Evolutionary conservation across 2,888 invertebrate species (phyloP), one percentile per base, ranked within the genome.

Genomic region (Cerastoderma edule): DNA sequence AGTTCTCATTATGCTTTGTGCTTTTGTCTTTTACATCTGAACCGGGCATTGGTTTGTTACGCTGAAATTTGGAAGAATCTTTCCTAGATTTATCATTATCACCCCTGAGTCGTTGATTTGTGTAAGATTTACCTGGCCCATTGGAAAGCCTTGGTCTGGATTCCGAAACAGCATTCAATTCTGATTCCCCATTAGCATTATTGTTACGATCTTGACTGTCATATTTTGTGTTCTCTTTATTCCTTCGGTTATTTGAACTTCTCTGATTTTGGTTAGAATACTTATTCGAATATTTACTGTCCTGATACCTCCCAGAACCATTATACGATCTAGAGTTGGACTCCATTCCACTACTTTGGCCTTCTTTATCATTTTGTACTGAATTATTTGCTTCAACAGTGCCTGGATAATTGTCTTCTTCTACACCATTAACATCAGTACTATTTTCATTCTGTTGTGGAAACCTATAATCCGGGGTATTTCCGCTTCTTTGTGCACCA

Each of bases 81-180:
- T 60, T 60, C 39, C 27, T 35, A 24, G 10, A n/a, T 33, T 24
- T 60, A 24, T 39, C 13, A n/a, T 24, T 2, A 35, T 60, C 60
- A 60, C 39, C 60, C 27, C 30, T 60, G 39, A 39, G 39, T 39
- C 60, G 35, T n/a, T 60, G 60, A 60, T 24, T 60, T 35, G 60
- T 39, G 60, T 60, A 60, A 19, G 60, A 60, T 39, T 60, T 60
- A 39, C 39, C 32, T 39, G 35, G 60, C 13, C 60, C 19, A 39
- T 4, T 60, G 2, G 27, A 5, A n/a, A 32, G 56, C 6, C n/a
- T n/a, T n/a, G 39, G 24, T 22, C 60, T 60, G 13, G 30, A 3
- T 22, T 56, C 56, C 39, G 60, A 28, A 24, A 10, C 33, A 24
- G 35, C 35, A 19, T 60, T 35, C 24, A 13, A 3, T 22, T 56